Evolutionary conservation across 1,140 invertebrate genomes (phyloP), one percentile per base, ranked within the genome.

Genomic region (Drosophila nebulosa): DNA sequence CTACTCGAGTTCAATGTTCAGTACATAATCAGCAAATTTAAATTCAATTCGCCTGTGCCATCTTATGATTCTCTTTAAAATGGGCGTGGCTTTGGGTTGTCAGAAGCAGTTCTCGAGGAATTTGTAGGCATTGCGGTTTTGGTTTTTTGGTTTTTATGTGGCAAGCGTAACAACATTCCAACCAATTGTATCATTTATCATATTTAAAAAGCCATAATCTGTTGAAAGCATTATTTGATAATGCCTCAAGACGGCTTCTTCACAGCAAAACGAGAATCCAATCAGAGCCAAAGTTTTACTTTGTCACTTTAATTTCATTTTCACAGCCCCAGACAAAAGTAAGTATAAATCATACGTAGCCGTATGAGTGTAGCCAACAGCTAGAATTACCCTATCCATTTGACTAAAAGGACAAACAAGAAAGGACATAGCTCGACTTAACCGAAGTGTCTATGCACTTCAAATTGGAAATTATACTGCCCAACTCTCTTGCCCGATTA

Each of bases 11-110:
- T 21, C 46, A 16, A 12, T n/a, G 12, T 18, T 24, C 18, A 26
- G 21, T 35, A 52, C 60, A 56, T 83, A 88, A 88, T 88, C 73
- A 89, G 76, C 76, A 77, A 89, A 84, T 88, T 88, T 88, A 89
- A 88, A 88, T 88, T 89, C 84, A 89, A 88, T 88, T 89, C 84
- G 79, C 69, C 36, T 42, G 27, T 46, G 16, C 61, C 57, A 4
- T 10, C 26, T 26, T 80, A 74, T 63, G 60, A 67, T 66, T 42
- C 60, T 22, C 32, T 55, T 64, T 42, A 35, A 30, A 16, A 27
- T 30, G 64, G 77, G 69, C 65, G 68, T 62, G 68, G 50, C 68
- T 39, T 16, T 39, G 36, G 42, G 50, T 39, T 81, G 83, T 88
- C 83, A 88, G 57, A 18, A 26, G 65, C 83, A 86, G 61, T 72